Evolutionary conservation across 2,113 vertebrate genomes (phyloP).

Genomic region (Heterotis niloticus): DNA sequence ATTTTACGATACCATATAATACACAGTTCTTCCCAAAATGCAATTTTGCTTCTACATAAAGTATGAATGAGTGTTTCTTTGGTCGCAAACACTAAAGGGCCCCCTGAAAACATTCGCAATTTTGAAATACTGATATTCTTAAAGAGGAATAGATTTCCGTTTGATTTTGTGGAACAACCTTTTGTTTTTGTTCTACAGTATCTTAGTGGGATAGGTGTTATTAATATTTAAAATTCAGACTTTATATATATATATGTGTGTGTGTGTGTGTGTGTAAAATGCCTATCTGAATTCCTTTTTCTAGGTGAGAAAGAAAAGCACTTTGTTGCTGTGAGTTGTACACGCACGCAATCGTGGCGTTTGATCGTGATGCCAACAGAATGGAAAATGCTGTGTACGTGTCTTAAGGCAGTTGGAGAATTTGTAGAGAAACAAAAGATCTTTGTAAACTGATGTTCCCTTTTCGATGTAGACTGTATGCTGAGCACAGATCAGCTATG

Average conservation of each 20-base stretch:
- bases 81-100: conserved; percentile 18
- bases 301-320: background rate
- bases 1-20: conserved; percentile 4
- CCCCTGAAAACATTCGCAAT: conserved; percentile 6
- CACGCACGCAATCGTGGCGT: background rate
- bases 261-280: background rate
- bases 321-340: conserved; percentile 2
- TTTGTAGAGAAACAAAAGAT: conserved; percentile 23
- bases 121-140: background rate
- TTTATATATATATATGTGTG: background rate
- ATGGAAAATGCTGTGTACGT: conserved; percentile 16
- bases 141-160: background rate
- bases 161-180: too few relatives aligned
- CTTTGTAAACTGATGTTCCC: conserved; percentile 29
- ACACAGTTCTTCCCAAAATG: conserved; percentile 18
- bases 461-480: conserved; percentile 31
- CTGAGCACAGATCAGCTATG: conserved; percentile 27
- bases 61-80: conserved; percentile 26
- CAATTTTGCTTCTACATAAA: conserved; percentile 16
- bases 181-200: too few relatives aligned
- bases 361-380: background rate
- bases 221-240: background rate
- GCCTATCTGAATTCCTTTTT: too few relatives aligned
- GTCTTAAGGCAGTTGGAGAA: conserved; percentile 24
- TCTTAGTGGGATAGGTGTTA: background rate